A percentile compares a stretch with the other conserved stretches of the same genome.
Evolutionary conservation across 2,113 vertebrate species (phyloP).

Genomic region (Neogobius melanostomus): DNA sequence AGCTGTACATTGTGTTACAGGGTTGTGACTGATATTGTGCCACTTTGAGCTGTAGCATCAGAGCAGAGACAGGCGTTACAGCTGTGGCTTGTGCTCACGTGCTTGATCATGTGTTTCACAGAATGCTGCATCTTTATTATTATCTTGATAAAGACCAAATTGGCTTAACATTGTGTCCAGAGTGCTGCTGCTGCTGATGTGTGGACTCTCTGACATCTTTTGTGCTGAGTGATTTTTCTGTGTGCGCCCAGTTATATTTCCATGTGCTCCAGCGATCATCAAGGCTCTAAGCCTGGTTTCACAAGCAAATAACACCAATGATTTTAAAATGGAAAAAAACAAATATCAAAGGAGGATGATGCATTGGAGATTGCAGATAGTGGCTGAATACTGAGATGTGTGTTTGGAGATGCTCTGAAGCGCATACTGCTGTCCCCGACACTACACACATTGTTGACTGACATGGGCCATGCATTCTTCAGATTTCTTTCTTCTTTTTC

Average conservation of each 20-base stretch:
- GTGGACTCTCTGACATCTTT: slow-evolving; percentile 20
- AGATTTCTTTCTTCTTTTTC: slow-evolving; percentile 30
- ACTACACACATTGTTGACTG: slow-evolving; percentile 39
- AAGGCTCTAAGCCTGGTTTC: slow-evolving; percentile 62
- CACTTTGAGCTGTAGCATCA: slow-evolving; percentile 74
- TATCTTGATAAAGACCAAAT: slow-evolving; percentile 26
- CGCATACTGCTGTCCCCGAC: slow-evolving; percentile 44
- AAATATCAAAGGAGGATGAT: slow-evolving; percentile 66
- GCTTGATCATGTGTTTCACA: slow-evolving; percentile 62
- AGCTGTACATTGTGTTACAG: slow-evolving; percentile 75
- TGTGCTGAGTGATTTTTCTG: slow-evolving; percentile 44
- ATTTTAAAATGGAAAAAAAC: slow-evolving; percentile 66
- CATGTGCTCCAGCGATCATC: slow-evolving; percentile 56
- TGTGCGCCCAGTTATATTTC: slow-evolving; percentile 60
- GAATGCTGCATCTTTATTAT: slow-evolving; percentile 42
- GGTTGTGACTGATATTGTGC: slow-evolving; percentile 76
- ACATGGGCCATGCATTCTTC: slow-evolving; percentile 35
- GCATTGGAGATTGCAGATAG: slow-evolving; percentile 50
- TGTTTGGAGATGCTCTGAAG: slow-evolving; percentile 46
- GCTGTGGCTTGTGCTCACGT: slow-evolving; percentile 37
- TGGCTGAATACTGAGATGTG: slow-evolving; percentile 60
- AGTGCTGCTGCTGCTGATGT: slow-evolving; percentile 12
- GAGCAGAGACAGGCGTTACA: slow-evolving; percentile 63
- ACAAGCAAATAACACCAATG: slow-evolving; percentile 75
- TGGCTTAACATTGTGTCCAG: slow-evolving; percentile 31